Percentiles rank a stretch among this genome's conserved stretches.
Evolutionary conservation across 2,797 vertebrate species (phyloP).

Genomic region (Labroides dimidiatus): DNA sequence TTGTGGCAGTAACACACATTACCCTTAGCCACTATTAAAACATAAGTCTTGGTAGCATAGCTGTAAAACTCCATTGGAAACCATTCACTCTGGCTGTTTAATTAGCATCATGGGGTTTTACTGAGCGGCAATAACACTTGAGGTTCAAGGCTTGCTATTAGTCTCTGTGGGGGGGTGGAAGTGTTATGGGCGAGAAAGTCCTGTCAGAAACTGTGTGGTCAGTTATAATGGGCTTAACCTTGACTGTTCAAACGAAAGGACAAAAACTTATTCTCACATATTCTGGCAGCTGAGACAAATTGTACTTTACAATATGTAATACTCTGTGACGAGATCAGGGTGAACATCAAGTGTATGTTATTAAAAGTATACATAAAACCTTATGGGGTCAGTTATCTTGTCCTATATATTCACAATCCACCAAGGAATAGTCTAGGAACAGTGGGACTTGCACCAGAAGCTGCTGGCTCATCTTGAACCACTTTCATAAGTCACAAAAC

Average conservation of each 20-base stretch:
- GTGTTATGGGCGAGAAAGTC: slow-evolving; percentile 52
- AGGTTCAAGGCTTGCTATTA: slow-evolving; percentile 53
- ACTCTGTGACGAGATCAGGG: neutral
- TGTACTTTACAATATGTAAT: neutral
- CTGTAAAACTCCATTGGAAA: slow-evolving; percentile 62
- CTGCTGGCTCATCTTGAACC: slow-evolving; percentile 2
- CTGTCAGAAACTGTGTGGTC: slow-evolving; percentile 49
- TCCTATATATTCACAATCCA: too few species aligned
- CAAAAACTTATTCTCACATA: slow-evolving; percentile 24
- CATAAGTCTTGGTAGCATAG: slow-evolving; percentile 41
- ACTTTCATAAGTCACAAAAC: neutral
- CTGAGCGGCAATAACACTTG: slow-evolving; percentile 54
- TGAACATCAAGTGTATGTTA: neutral
- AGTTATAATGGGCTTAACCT: slow-evolving; percentile 60
- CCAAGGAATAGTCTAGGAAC: neutral
- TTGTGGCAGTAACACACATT: slow-evolving; percentile 52
- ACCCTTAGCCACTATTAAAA: slow-evolving; percentile 63
- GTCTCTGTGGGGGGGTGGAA: slow-evolving; percentile 36
- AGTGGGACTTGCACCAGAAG: neutral
- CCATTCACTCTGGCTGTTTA: slow-evolving; percentile 62
- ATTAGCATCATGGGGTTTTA: slow-evolving; percentile 71
- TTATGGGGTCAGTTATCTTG: too few species aligned
- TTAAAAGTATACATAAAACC: neutral
- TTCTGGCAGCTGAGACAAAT: neutral
- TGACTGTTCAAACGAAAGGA: slow-evolving; percentile 49